These are phyloP conservation scores for Psilopsiagon aymara DNA, from an alignment of 2,113 vertebrate species.

Conservation along the genomic window DNA sequence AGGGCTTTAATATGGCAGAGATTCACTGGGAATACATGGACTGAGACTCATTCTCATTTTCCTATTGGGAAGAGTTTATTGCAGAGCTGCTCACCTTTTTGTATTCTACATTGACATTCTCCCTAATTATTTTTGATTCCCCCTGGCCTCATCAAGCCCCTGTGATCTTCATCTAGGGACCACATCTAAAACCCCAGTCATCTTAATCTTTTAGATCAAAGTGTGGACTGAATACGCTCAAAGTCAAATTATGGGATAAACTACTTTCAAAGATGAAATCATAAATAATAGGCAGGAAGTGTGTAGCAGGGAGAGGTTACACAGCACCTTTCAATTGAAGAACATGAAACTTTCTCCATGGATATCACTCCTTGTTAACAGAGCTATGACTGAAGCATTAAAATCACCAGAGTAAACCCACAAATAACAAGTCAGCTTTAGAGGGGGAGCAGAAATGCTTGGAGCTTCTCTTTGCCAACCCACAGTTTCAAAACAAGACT, in stretches of 20 bases:
- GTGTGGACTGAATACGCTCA: background rate
- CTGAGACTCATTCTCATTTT: slow-evolving; percentile 21
- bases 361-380: background rate
- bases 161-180: slow-evolving; percentile 13
- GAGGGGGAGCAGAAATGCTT: background rate
- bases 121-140: slow-evolving; percentile 37
- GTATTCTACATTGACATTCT: background rate
- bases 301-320: background rate
- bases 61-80: slow-evolving; percentile 31
- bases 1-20: background rate
- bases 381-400: background rate
- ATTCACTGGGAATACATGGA: slow-evolving; percentile 13
- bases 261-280: slow-evolving; percentile 9
- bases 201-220: slow-evolving; percentile 30
- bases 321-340: background rate
- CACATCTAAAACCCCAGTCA: background rate
- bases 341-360: background rate
- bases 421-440: background rate
- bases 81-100: slow-evolving; percentile 11
- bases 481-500: background rate
- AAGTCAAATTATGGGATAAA: slow-evolving; percentile 33
- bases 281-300: background rate
- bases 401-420: background rate
- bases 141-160: background rate
- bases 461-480: background rate